Base-by-base conservation (phyloP, 2,113 vertebrate genomes). In the Mirounga angustirostris region DNA sequence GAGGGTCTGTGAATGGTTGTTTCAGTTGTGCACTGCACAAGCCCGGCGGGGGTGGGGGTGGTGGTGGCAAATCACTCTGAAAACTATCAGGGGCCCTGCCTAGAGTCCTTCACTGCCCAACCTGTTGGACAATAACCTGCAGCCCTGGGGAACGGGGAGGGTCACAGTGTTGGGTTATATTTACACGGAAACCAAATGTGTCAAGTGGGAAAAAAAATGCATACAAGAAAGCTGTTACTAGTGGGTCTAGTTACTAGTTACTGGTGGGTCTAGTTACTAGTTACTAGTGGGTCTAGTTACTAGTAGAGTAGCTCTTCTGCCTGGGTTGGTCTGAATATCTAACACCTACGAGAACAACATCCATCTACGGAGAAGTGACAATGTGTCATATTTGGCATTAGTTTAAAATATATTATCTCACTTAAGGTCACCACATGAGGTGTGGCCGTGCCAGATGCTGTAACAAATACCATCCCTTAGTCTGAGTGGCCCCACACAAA, bases 201-300 rank as follows among this genome's bases (percentile, higher is more conserved):
- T 65, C 36, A 30, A 13, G 52, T 43, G 30, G 24, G 33, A 26
- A 36, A 50, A 52, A 52, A n/a, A 40, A 10, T 8, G 14, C 6
- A 15, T 2, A 2, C 1, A 15, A 50, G 6, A 24, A 40, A 67
- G 50, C 22, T 26, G 18, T 24, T 8, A 6, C 56, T 2, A 0
- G 5, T 0, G 16, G 82, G 28, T 2, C 52, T 46, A 46, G 46
- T 46, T 46, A 43, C 40, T 43, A 43, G 18, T 24, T 8, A 6
- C 56, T 2, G 0, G 5, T 0, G 16, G 82, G 28, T 2, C 52
- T 46, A 46, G 46, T 46, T 46, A 43, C 40, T 46, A 46, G 18
- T 24, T 8, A 6, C 56, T 1, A 0, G 5, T 0, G 16, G 82
- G n/a, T 2, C 52, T 46, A 46, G 46, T 46, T 8, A 46, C 46